Base-by-base conservation (phyloP, 2,797 vertebrate genomes). In the Artibeus lituratus region DNA sequence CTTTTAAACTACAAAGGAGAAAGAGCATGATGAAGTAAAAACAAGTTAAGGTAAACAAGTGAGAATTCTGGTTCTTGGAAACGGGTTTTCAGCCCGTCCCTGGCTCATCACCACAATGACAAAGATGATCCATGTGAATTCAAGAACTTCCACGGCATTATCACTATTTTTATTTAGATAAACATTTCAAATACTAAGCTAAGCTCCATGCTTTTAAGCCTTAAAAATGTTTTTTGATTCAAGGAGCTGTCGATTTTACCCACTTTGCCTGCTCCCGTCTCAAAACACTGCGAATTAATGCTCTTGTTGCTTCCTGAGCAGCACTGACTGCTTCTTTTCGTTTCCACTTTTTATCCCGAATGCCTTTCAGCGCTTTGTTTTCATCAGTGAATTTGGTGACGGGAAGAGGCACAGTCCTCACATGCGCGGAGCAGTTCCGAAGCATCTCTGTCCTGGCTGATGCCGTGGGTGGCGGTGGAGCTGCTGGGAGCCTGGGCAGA, bases 181-280 rank as follows among this genome's bases (percentile, higher is more conserved):
- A 70, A 80, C 73, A 76, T 62, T 93, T 93, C 65, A 95, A 78
- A 93, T 15, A 73, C 35, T 8, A 78, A 96, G 62, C 39, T 44
- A 49, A 73, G 53, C 42, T 53, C 84, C 69, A 82, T 65, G 57
- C 51, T 90, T 90, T 92, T 81, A 90, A 78, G 44, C 53, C 49
- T 78, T 85, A 47, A 19, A 65, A 51, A 49, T 18, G 1, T 49
- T 86, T 92, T 74, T 51, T 39, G 4, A 59, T 73, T 74, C 69
- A 47, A 7, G n/a, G 89, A 83, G 6, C 51, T 42, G 70, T 7
- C 42, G 81, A 49, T 89, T 76, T 77, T 88, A 69, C 29, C 90
- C 57, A 76, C 49, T 88, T 88, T 80, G 35, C n/a, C 47, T 9
- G 67, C 4, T 49, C 42, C 37, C 19, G 3, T 77, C 76, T 93